Conservation (phyloP, 1,140 invertebrate species). For the Panagrolaimus sp. region DNA sequence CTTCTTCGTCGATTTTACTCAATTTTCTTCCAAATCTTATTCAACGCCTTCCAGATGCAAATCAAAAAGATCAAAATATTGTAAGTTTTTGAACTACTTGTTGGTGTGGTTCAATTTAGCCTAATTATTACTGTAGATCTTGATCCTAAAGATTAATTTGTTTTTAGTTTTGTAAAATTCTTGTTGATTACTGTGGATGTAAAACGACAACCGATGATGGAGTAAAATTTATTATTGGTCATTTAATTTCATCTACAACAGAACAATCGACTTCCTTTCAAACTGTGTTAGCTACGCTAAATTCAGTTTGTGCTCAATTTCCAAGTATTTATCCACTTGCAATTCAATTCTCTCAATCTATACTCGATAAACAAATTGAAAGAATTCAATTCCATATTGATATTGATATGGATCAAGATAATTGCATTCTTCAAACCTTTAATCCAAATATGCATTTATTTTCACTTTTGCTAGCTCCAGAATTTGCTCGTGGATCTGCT, state of each 20-base stretch:
- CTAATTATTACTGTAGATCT: neutral
- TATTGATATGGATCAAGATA: neutral
- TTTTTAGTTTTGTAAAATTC: neutral
- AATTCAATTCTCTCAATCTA: neutral
- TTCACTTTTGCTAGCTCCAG: neutral
- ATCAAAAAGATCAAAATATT: neutral
- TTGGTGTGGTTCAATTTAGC: no score
- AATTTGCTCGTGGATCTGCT: neutral
- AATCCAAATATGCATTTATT: neutral
- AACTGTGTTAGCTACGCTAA: neutral
- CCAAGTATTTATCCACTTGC: neutral
- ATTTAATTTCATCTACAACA: no score
- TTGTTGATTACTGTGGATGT: neutral
- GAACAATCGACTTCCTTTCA: neutral
- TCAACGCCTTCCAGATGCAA: neutral
- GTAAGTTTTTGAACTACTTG: neutral
- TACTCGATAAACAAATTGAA: neutral
- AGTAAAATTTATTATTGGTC: no score
- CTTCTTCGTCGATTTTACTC: neutral
- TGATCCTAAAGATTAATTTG: no score
- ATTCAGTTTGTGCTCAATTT: neutral
- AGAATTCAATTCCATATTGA: neutral
- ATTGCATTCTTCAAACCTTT: neutral
- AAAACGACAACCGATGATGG: no score
- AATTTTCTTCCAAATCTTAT: constrained; percentile 1